Evolutionary conservation across 1,140 invertebrate species (phyloP).

Genomic region (Nymphalis io): DNA sequence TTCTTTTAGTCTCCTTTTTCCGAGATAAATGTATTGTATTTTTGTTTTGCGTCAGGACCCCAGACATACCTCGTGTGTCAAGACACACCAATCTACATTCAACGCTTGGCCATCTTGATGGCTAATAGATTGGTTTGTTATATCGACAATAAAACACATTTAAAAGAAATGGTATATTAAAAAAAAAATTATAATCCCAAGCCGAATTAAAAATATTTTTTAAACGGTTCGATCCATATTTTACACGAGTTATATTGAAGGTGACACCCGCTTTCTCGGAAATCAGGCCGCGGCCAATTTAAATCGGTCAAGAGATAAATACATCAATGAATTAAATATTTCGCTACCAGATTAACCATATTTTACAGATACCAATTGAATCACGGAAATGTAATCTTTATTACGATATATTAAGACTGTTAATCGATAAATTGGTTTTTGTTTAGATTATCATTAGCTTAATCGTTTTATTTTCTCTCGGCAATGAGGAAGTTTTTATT

Average conservation of each 20-base stretch:
- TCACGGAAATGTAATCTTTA: not conserved
- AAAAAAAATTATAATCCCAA: not conserved
- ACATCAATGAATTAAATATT: conserved; percentile 18
- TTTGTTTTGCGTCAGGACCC: too few relatives aligned
- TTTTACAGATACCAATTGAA: not conserved
- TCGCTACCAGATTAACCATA: conserved; percentile 2
- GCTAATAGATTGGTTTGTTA: too few relatives aligned
- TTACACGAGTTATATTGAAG: conserved; percentile 18
- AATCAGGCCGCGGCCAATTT: conserved; percentile 30
- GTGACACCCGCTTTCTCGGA: conserved; percentile 29
- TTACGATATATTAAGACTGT: not conserved
- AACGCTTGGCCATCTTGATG: too few relatives aligned
- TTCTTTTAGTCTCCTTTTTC: too few relatives aligned
- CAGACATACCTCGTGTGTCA: too few relatives aligned
- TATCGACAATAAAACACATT: too few relatives aligned
- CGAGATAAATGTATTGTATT: too few relatives aligned
- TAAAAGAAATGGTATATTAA: too few relatives aligned
- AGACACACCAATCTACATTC: too few relatives aligned
- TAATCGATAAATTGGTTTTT: not conserved
- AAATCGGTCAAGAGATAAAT: conserved; percentile 26
- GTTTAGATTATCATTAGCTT: conserved; percentile 13
- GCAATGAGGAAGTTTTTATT: conserved; percentile 22
- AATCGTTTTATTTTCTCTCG: conserved; percentile 15
- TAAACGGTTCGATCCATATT: not conserved
- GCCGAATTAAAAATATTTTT: conserved; percentile 28